Conservation (phyloP, 2,888 invertebrate species). For the Pimpla rufipes region DNA sequence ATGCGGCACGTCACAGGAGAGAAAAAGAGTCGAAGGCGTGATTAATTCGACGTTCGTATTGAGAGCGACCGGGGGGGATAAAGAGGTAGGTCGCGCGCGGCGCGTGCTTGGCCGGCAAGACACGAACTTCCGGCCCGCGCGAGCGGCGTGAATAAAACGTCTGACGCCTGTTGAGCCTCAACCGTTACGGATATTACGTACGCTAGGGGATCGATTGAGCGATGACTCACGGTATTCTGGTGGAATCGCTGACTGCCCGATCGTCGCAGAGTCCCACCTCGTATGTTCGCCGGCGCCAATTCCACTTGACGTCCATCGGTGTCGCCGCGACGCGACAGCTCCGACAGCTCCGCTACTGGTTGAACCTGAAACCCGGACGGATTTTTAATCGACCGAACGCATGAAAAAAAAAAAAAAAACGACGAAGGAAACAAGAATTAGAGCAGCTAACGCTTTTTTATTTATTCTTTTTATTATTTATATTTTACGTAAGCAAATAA, state of each 20-base stretch:
- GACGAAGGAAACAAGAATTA: not conserved
- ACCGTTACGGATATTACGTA: slow-evolving; percentile 51
- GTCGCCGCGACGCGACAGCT: slow-evolving; percentile 92
- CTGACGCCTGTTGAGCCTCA: slow-evolving; percentile 63
- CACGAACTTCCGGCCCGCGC: slow-evolving; percentile 62
- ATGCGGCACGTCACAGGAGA: not conserved
- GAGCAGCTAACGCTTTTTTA: not conserved
- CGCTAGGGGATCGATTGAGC: slow-evolving; percentile 32
- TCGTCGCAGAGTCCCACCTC: slow-evolving; percentile 92
- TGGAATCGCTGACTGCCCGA: slow-evolving; percentile 93
- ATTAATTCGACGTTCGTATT: slow-evolving; percentile 11
- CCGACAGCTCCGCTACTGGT: slow-evolving; percentile 96
- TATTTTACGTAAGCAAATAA: too few relatives aligned
- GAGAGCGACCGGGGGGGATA: slow-evolving; percentile 6
- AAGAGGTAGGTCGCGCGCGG: slow-evolving; percentile 24
- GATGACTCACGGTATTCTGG: slow-evolving; percentile 87
- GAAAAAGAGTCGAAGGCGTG: not conserved
- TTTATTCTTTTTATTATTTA: not conserved
- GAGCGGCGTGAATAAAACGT: slow-evolving; percentile 40
- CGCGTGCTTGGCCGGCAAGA: slow-evolving; percentile 50
- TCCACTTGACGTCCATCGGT: slow-evolving; percentile 90
- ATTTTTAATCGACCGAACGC: not conserved
- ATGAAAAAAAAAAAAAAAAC: not conserved
- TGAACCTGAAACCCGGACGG: slow-evolving; percentile 90
- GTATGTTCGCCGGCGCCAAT: slow-evolving; percentile 89